Percentiles rank a stretch among this genome's conserved stretches.
Evolutionary conservation across 1,140 invertebrate species (phyloP).

Genomic region (Dolichoris vasculosae): DNA sequence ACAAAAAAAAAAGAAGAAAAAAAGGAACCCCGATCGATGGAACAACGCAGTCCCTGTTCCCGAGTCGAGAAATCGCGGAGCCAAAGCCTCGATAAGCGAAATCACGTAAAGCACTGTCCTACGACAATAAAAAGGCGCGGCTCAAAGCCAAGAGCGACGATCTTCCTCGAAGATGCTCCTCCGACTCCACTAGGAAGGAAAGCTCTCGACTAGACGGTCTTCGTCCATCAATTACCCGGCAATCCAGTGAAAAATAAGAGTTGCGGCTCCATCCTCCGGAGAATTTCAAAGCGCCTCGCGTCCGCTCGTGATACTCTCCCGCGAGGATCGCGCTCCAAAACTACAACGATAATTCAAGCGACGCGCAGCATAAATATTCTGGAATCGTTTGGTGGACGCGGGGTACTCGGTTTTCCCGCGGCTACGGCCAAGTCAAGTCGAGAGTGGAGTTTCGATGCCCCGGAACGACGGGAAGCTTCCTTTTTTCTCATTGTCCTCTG

Average conservation of each 20-base stretch:
- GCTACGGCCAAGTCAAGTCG: no score
- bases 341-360: slow-evolving; percentile 39
- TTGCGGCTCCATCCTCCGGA: not conserved
- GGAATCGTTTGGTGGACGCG: not conserved
- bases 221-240: slow-evolving; percentile 18
- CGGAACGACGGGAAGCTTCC: not conserved
- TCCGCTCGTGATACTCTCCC: not conserved
- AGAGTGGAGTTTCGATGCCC: not conserved
- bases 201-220: not conserved
- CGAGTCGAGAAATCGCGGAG: not conserved
- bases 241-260: slow-evolving; percentile 31
- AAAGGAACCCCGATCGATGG: no score
- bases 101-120: not conserved
- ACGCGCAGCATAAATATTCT: slow-evolving; percentile 32
- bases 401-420: no score
- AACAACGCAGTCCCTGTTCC: no score
- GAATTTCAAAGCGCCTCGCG: not conserved
- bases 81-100: not conserved
- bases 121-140: not conserved
- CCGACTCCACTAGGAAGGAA: not conserved
- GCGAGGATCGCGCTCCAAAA: slow-evolving; percentile 8
- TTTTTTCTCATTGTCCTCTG: not conserved
- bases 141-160: not conserved
- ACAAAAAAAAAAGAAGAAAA: no score
- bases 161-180: not conserved